phyloP scores from a whole-genome alignment of 2,113 vertebrate genomes.

The Xenopus borealis region DNA sequence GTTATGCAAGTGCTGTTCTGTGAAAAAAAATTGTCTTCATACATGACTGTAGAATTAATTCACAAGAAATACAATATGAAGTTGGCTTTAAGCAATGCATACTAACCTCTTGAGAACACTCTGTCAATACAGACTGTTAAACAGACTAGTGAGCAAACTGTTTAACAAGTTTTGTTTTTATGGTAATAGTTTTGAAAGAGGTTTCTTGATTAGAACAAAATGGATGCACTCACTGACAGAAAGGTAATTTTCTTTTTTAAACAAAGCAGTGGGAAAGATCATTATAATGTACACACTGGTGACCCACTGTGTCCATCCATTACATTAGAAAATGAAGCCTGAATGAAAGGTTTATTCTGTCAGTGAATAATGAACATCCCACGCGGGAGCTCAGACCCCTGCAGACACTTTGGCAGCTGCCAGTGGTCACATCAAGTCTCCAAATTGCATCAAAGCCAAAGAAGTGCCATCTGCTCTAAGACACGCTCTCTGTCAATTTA shows the following conservation, averaged over 20 bases:
- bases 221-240: background rate
- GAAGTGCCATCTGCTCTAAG: constrained; percentile 48
- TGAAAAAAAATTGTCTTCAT: no score
- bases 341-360: constrained; percentile 3
- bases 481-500: constrained; percentile 46
- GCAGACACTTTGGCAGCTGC: constrained; percentile 35
- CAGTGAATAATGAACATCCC: constrained; percentile 15
- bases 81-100: no score
- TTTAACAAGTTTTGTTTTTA: no score
- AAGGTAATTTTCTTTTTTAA: background rate
- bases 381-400: background rate
- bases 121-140: no score
- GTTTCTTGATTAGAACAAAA: background rate
- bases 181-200: background rate
- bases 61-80: no score
- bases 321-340: constrained; percentile 12
- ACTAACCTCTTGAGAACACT: no score
- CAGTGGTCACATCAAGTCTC: constrained; percentile 30
- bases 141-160: no score
- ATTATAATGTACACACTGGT: background rate
- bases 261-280: background rate
- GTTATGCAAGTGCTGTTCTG: no score
- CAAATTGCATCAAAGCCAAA: constrained; percentile 20
- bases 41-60: no score
- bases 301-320: background rate